Evolutionary conservation across 2,797 vertebrate genomes (phyloP).

Genomic region (Brotula barbata): DNA sequence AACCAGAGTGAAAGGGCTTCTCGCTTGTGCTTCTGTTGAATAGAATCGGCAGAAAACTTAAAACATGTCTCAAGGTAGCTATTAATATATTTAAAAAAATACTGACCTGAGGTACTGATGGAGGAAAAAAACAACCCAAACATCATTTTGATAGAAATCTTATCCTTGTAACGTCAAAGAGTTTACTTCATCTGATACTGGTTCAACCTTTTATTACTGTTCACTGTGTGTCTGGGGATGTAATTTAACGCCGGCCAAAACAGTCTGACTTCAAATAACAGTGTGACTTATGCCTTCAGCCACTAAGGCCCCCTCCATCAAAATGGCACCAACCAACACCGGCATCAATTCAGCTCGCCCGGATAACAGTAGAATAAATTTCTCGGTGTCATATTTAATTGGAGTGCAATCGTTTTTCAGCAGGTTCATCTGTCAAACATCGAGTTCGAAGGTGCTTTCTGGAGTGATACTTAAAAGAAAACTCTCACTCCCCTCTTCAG

Average conservation of each 20-base stretch:
- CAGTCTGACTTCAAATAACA: conserved; percentile 14
- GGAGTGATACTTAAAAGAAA: conserved; percentile 42
- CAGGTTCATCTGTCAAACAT: conserved; percentile 40
- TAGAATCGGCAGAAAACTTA: conserved; percentile 15
- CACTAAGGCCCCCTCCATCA: conserved; percentile 29
- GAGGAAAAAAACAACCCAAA: background rate
- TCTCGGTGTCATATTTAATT: conserved; percentile 54
- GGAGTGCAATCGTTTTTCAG: conserved; percentile 43
- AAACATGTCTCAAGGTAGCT: conserved; percentile 33
- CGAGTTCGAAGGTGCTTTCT: conserved; percentile 38
- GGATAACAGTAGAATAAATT: conserved; percentile 40
- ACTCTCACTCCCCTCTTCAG: conserved; percentile 50
- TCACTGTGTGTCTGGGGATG: conserved; percentile 10
- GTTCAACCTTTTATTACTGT: conserved; percentile 13
- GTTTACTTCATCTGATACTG: conserved; percentile 15
- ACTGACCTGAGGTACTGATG: conserved; percentile 7
- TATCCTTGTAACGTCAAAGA: conserved; percentile 7
- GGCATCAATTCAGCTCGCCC: conserved; percentile 23
- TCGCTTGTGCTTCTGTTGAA: conserved; percentile 34
- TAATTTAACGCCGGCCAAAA: conserved; percentile 4
- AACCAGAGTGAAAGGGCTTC: conserved; percentile 5
- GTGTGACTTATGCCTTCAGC: conserved; percentile 20
- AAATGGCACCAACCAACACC: conserved; percentile 32
- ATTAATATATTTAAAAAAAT: background rate
- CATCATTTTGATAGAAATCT: background rate